Percentiles rank a stretch among this genome's conserved stretches.
Evolutionary conservation across 2,888 invertebrate species (phyloP).

Genomic region (Dermolepida albohirtum): DNA sequence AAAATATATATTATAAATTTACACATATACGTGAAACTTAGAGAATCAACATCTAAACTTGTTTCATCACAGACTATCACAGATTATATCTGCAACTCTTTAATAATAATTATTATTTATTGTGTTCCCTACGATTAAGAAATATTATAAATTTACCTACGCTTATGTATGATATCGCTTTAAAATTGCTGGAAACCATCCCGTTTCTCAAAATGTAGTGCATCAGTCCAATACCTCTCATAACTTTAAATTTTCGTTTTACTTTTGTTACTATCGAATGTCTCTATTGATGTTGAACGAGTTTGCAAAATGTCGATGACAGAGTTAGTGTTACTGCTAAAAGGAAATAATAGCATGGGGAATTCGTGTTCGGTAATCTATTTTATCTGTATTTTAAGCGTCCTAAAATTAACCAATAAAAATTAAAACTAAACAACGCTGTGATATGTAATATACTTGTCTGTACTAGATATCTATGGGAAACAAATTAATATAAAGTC

Average conservation of each 20-base stretch:
- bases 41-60: slow-evolving; percentile 4
- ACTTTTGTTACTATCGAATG: slow-evolving; percentile 8
- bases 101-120: slow-evolving; percentile 50
- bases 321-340: background rate
- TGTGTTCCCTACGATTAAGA: slow-evolving; percentile 48
- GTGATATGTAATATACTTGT: no score
- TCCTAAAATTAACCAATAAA: no score
- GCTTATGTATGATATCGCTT: slow-evolving; percentile 46
- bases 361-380: no score
- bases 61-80: slow-evolving; percentile 65
- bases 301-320: background rate
- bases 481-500: no score
- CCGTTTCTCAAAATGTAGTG: slow-evolving; percentile 50
- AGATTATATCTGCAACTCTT: slow-evolving; percentile 64
- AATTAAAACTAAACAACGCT: no score
- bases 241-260: slow-evolving; percentile 14
- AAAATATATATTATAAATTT: no score
- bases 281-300: background rate
- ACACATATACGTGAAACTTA: no score
- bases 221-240: slow-evolving; percentile 39
- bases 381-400: no score
- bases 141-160: slow-evolving; percentile 36
- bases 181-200: slow-evolving; percentile 50
- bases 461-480: no score
- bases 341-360: background rate